These are phyloP conservation scores for Gymnoscelis rufifasciata DNA, from an alignment of 2,888 invertebrate species.

Conservation along the genomic window DNA sequence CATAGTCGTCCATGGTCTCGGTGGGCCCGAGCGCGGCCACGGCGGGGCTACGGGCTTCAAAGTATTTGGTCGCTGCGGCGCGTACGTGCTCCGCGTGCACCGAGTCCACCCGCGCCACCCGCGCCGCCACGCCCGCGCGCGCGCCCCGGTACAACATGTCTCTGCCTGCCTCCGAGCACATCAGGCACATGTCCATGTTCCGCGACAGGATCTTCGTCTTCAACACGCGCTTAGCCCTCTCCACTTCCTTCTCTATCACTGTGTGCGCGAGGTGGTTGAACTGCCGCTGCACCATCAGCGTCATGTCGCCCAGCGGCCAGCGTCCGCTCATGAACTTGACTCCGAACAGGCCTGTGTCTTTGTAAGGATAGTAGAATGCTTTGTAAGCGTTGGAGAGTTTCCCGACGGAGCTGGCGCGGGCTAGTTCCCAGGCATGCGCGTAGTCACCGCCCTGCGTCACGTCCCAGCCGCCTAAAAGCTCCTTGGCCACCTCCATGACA, in stretches of 20 bases:
- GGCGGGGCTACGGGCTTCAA: slow-evolving; percentile 65
- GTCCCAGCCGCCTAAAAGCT: slow-evolving; percentile 23
- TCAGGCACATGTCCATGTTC: slow-evolving; percentile 91
- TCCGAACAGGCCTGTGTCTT: background rate
- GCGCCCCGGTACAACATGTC: slow-evolving; percentile 82
- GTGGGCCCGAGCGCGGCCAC: slow-evolving; percentile 63
- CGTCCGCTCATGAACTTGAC: background rate
- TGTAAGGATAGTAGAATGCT: background rate
- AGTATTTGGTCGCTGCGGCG: slow-evolving; percentile 54
- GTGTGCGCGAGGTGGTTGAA: background rate
- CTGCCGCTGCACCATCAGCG: background rate
- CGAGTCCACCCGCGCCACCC: slow-evolving; percentile 89
- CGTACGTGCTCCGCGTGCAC: slow-evolving; percentile 86
- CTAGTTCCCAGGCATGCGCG: background rate
- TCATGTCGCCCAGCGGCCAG: background rate
- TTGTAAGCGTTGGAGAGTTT: slow-evolving; percentile 41
- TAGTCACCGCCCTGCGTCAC: background rate
- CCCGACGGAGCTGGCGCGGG: slow-evolving; percentile 55
- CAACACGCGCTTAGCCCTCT: slow-evolving; percentile 72
- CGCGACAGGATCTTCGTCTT: slow-evolving; percentile 94
- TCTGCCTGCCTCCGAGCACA: slow-evolving; percentile 42
- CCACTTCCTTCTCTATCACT: background rate
- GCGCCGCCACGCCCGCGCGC: slow-evolving; percentile 92
- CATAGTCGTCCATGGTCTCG: slow-evolving; percentile 63
- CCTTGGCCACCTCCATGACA: slow-evolving; percentile 26